These are phyloP conservation scores for Microctenopoma steveboyesi DNA, from an alignment of 2,797 vertebrate species.

Conservation along the genomic window DNA sequence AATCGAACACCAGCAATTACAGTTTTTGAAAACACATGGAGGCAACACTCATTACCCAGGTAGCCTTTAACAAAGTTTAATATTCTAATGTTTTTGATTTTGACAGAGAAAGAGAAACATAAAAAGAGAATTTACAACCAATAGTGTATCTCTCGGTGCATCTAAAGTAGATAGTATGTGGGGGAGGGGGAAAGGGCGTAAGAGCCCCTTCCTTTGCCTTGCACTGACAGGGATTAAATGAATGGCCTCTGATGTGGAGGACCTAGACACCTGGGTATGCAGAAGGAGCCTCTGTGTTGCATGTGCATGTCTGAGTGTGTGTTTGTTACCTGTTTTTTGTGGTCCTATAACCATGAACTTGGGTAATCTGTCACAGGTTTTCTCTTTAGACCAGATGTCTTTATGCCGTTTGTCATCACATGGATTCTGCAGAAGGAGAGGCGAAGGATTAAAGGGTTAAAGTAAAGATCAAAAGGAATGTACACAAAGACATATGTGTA, in stretches of 20 bases:
- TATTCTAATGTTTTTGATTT: conserved; percentile 17
- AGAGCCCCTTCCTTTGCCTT: conserved; percentile 61
- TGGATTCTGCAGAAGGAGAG: conserved; percentile 85
- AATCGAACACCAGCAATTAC: conserved; percentile 46
- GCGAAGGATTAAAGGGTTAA: conserved; percentile 26
- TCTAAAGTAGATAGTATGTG: conserved; percentile 57
- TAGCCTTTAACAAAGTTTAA: conserved; percentile 23
- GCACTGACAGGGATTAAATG: conserved; percentile 66
- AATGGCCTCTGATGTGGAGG: conserved; percentile 57
- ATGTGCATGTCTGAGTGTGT: conserved; percentile 23
- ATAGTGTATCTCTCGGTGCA: conserved; percentile 44
- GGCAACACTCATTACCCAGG: not conserved
- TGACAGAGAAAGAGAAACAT: conserved; percentile 33
- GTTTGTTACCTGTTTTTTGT: conserved; percentile 92
- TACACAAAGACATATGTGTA: conserved; percentile 12
- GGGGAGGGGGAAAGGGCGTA: conserved; percentile 56
- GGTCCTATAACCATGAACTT: conserved; percentile 96
- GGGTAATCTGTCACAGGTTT: conserved; percentile 95
- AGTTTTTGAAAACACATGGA: conserved; percentile 30
- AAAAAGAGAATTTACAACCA: conserved; percentile 23
- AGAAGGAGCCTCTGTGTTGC: conserved; percentile 37
- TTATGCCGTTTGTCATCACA: conserved; percentile 97
- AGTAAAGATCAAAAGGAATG: conserved; percentile 3
- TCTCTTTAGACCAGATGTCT: conserved; percentile 99
- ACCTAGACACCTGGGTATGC: conserved; percentile 63